Percentiles rank a stretch among this genome's conserved stretches.
Conservation (phyloP, 2,888 invertebrate genomes). For the Penaeus monodon region DNA sequence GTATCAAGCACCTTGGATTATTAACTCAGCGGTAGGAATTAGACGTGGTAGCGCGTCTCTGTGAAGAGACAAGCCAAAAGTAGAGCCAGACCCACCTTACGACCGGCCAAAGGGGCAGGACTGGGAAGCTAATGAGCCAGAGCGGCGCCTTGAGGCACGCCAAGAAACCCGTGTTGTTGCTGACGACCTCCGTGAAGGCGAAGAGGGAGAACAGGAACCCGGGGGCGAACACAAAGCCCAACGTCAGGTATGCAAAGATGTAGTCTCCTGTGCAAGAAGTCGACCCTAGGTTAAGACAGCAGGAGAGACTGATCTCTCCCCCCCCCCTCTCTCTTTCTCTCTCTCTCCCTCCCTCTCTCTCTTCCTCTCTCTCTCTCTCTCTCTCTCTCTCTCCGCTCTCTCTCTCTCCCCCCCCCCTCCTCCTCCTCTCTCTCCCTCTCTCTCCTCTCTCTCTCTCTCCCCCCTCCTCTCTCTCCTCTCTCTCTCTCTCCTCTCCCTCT, state of each 20-base stretch:
- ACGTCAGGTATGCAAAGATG: conserved; percentile 40
- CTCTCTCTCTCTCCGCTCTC: neutral
- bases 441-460: no score
- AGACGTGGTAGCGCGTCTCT: neutral
- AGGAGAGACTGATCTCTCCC: neutral
- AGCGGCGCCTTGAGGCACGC: conserved; percentile 49
- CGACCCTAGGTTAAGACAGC: no score
- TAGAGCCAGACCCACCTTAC: conserved; percentile 16
- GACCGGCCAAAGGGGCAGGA: conserved; percentile 51
- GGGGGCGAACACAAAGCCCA: conserved; percentile 52
- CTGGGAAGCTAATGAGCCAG: conserved; percentile 45
- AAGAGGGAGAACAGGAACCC: conserved; percentile 48
- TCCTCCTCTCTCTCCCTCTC: no score
- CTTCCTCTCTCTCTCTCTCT: neutral
- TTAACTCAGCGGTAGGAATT: neutral
- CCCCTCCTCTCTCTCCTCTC: no score
- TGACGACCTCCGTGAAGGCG: conserved; percentile 47
- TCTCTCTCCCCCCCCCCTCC: no score
- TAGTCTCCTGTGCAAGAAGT: conserved; percentile 30
- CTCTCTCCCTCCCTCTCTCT: neutral
- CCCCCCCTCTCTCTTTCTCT: neutral
- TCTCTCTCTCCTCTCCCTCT: no score
- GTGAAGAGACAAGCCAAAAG: neutral
- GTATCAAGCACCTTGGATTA: no score
- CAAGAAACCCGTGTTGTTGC: conserved; percentile 42